These are phyloP conservation scores for Agriopis aurantiaria DNA, from an alignment of 2,888 invertebrate species.

Conservation along the genomic window DNA sequence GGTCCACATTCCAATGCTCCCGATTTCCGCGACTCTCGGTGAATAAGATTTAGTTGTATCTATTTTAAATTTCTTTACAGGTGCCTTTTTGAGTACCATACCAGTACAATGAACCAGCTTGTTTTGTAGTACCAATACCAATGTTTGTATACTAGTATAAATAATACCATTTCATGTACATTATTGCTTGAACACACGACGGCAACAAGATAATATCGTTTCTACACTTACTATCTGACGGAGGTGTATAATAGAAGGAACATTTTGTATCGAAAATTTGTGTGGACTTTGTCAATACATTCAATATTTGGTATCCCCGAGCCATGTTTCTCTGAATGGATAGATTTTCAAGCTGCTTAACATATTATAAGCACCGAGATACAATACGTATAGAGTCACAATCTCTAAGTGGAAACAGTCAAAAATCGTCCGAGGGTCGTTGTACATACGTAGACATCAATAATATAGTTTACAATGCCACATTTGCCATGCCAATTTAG, in stretches of 20 bases:
- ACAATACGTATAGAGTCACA: no score
- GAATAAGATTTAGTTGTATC: neutral
- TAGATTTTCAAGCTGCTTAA: no score
- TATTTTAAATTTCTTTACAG: neutral
- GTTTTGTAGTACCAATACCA: neutral
- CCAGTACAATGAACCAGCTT: neutral
- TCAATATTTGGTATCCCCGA: neutral
- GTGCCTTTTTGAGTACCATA: neutral
- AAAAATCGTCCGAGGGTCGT: no score
- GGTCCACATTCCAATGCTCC: no score
- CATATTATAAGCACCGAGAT: no score
- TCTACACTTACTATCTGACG: conserved; percentile 2
- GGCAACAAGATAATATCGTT: conserved; percentile 26
- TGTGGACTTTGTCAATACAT: neutral
- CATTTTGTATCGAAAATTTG: neutral
- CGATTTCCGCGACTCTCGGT: neutral
- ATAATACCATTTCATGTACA: neutral
- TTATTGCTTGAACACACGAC: conserved; percentile 35
- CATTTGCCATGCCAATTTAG: no score
- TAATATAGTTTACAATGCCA: no score
- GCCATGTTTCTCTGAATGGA: neutral
- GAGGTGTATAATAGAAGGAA: neutral
- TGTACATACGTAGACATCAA: no score
- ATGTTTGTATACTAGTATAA: neutral
- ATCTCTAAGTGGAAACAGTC: no score